Evolutionary conservation across 2,797 vertebrate genomes (phyloP).

Genomic region (Chelmon rostratus): DNA sequence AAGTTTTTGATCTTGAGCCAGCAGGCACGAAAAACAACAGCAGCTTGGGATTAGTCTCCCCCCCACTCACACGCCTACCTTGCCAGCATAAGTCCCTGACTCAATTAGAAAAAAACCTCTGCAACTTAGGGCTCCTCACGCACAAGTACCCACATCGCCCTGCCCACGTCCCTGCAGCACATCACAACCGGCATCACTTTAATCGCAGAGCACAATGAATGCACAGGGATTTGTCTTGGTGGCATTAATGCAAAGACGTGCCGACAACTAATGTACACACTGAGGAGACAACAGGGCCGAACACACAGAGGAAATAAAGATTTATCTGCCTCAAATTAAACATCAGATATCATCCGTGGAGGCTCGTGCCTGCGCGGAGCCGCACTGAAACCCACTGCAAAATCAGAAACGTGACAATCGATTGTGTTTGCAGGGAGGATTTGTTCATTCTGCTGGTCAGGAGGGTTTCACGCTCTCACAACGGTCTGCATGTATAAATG

Average conservation of each 20-base stretch:
- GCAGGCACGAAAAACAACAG: slow-evolving; percentile 83
- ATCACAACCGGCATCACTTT: slow-evolving; percentile 61
- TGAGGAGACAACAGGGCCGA: slow-evolving; percentile 44
- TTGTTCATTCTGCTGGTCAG: neutral
- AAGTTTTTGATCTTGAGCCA: slow-evolving; percentile 84
- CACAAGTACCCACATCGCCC: slow-evolving; percentile 76
- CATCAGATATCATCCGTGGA: slow-evolving; percentile 40
- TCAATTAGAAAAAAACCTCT: slow-evolving; percentile 84
- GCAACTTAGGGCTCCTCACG: slow-evolving; percentile 81
- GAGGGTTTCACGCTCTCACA: neutral
- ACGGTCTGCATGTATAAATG: no score
- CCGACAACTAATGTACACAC: slow-evolving; percentile 49
- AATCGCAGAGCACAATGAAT: slow-evolving; percentile 59
- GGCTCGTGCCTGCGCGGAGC: neutral
- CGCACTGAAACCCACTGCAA: slow-evolving; percentile 1
- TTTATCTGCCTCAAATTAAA: slow-evolving; percentile 55
- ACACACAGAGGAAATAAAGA: slow-evolving; percentile 52
- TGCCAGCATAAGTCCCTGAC: slow-evolving; percentile 83
- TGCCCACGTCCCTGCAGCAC: slow-evolving; percentile 77
- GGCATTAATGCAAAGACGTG: slow-evolving; percentile 60
- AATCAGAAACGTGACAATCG: neutral
- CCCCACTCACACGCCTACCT: slow-evolving; percentile 82
- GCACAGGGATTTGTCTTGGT: slow-evolving; percentile 63
- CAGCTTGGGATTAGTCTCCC: slow-evolving; percentile 83
- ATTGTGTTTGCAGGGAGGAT: neutral